Conservation (phyloP, 2,113 vertebrate species). For the Phylloscopus trochiloides region DNA sequence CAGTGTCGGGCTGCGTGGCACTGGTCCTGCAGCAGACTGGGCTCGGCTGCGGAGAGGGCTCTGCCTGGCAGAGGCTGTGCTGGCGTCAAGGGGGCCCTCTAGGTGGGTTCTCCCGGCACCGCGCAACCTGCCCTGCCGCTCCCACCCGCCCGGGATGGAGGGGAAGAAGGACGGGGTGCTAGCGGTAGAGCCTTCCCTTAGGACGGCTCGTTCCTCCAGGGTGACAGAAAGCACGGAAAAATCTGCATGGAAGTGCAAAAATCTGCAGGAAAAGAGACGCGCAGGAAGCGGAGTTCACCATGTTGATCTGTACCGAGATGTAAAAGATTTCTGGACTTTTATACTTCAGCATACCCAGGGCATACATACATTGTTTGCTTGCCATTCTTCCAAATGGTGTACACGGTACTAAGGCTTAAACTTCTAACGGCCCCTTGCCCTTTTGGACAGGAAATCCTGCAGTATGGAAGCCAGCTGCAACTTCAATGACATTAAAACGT, state of each 20-base stretch:
- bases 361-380: not conserved
- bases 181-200: not conserved
- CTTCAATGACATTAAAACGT: conserved; percentile 16
- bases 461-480: conserved; percentile 42
- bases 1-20: conserved; percentile 61
- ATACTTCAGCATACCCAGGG: not conserved
- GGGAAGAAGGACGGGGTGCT: not conserved
- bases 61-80: conserved; percentile 67
- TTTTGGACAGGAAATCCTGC: conserved; percentile 70
- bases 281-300: not conserved
- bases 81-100: conserved; percentile 81
- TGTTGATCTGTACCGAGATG: not conserved
- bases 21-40: conserved; percentile 75
- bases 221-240: not conserved
- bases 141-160: not conserved
- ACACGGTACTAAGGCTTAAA: not conserved
- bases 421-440: not conserved
- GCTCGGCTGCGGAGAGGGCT: conserved; percentile 72
- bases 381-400: not conserved
- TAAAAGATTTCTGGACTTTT: not conserved
- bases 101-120: conserved; percentile 78
- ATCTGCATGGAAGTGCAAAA: not conserved
- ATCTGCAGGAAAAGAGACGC: not conserved
- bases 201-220: not conserved
- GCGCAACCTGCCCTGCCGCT: conserved; percentile 22